Evolutionary conservation across 1,140 invertebrate species (phyloP).

Genomic region (Anastatus disparis): DNA sequence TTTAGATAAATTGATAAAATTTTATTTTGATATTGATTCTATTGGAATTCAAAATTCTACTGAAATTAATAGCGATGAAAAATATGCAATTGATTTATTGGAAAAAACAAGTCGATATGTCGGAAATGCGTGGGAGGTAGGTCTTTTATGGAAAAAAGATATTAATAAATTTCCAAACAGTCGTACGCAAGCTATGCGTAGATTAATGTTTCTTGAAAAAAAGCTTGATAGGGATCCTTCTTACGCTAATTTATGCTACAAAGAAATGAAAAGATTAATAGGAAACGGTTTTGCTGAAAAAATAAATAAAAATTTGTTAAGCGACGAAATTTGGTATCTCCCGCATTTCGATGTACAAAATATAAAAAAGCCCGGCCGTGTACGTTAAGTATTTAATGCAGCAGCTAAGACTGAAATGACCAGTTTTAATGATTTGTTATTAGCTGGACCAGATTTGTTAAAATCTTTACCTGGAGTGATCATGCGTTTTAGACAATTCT

Average conservation of each 20-base stretch:
- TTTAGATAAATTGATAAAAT: not conserved
- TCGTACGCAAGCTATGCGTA: not conserved
- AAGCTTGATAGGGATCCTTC: not conserved
- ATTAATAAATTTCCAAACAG: constrained; percentile 4
- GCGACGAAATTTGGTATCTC: not conserved
- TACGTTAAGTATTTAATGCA: not conserved
- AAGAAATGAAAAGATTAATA: not conserved
- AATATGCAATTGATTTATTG: constrained; percentile 12
- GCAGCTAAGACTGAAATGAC: not conserved
- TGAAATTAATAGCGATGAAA: not conserved
- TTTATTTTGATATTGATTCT: constrained; percentile 3
- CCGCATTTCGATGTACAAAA: constrained; percentile 17
- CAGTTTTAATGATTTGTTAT: not conserved
- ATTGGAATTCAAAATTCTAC: not conserved
- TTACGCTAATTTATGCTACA: constrained; percentile 18
- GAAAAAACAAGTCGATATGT: not conserved
- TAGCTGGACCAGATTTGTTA: too few species aligned
- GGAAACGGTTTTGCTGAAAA: not conserved
- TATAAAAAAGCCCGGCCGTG: not conserved
- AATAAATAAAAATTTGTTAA: not conserved
- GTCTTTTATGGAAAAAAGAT: constrained; percentile 33
- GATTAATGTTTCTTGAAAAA: constrained; percentile 27
- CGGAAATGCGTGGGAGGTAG: constrained; percentile 29
- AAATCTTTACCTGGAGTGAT: not conserved
- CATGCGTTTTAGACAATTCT: not conserved